Base-by-base conservation (phyloP, 1,140 invertebrate genomes). In the Drosophila punjabiensis region DNA sequence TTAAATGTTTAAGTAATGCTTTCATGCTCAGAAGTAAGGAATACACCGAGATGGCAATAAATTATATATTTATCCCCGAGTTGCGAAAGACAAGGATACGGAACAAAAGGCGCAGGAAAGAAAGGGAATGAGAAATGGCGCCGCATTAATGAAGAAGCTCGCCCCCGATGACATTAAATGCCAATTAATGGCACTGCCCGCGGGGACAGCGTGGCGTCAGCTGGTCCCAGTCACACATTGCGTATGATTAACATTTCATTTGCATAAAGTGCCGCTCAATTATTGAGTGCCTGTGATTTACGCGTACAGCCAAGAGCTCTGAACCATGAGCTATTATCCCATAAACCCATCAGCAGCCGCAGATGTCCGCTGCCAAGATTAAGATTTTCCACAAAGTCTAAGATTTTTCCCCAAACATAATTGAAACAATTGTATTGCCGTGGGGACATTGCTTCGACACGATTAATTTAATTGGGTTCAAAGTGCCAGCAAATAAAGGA, bases 181-280 rank as follows among this genome's bases (percentile, higher is more conserved):
- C 52, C 85, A 89, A 89, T 89, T 89, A 89, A 90, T 90, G 82
- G 56, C 67, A 60, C 74, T 43, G 71, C 70, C 70, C 63, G 64
- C 69, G 50, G 77, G 77, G 55, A 52, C 41, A 18, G 41, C 45
- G 56, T 24, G 47, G 53, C 52, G 77, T 48, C 81, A 69, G 81
- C 81, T 83, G 82, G 41, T 76, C 58, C 47, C 78, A 75, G 82
- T 74, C 83, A 80, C 77, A 89, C 85, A 66, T 68, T 77, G 81
- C 86, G 86, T 90, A 90, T 89, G 85, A 89, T 89, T 89, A 89
- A 89, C 81, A 89, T 89, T 88, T 88, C 85, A 88, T 88, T 88
- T 89, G 81, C 84, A 88, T 88, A 89, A 87, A 89, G 85, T 89
- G 84, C 71, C 77, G 81, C 85, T 89, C 81, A 87, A 89, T 87